Percentiles rank a stretch among this genome's conserved stretches.
Evolutionary conservation across 2,113 vertebrate species (phyloP).

Genomic region (Malaclemys terrapin): DNA sequence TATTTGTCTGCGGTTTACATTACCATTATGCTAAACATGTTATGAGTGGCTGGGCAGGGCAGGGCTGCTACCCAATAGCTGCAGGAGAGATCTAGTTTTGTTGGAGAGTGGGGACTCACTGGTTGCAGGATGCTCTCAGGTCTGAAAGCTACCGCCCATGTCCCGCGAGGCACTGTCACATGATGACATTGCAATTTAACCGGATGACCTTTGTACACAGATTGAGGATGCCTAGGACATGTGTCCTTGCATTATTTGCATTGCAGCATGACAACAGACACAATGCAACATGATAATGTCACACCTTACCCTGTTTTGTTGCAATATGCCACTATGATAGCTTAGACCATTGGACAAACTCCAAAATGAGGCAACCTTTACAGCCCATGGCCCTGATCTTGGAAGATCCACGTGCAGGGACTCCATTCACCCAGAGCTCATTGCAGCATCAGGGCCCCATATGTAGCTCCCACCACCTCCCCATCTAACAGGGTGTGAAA

Average conservation of each 20-base stretch:
- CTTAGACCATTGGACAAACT: not conserved
- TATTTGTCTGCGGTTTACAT: not conserved
- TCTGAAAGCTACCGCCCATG: too few relatives aligned
- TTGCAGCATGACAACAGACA: not conserved
- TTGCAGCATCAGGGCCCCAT: not conserved
- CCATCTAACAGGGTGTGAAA: not conserved
- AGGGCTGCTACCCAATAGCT: not conserved
- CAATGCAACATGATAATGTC: not conserved
- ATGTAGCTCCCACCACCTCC: not conserved
- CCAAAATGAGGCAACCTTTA: not conserved
- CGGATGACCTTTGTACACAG: not conserved
- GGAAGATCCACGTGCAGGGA: not conserved
- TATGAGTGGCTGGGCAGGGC: not conserved
- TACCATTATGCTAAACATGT: not conserved
- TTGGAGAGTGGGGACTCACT: not conserved
- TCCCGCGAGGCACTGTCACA: not conserved
- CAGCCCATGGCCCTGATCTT: not conserved
- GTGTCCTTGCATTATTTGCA: not conserved
- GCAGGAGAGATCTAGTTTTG: not conserved
- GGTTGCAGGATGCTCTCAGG: not conserved
- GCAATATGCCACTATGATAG: not conserved
- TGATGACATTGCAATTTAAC: not conserved
- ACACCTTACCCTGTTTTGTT: not conserved
- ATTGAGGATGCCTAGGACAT: not conserved
- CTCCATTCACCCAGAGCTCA: not conserved